Conservation (phyloP, 2,888 invertebrate species). For the Drosophila atripex region DNA sequence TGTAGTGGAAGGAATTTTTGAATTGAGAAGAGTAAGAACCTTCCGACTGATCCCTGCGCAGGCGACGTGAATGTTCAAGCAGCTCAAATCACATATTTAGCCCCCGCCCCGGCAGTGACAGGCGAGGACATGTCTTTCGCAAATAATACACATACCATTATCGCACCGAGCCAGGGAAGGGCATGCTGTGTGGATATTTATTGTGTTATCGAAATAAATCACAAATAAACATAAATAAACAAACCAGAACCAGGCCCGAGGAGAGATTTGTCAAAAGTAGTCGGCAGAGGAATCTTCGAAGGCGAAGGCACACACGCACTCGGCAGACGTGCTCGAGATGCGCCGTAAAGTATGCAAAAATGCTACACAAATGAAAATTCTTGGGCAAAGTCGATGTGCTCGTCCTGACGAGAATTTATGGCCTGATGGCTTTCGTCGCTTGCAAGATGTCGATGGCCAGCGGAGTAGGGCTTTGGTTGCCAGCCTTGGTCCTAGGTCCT, state of each 20-base stretch:
- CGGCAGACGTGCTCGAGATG: conserved; percentile 67
- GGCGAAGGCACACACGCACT: background rate
- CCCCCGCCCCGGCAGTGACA: background rate
- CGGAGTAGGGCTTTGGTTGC: background rate
- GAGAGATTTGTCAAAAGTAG: conserved; percentile 78
- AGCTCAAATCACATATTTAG: background rate
- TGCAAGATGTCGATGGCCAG: conserved; percentile 73
- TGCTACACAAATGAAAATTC: conserved; percentile 77
- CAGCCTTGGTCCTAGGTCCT: background rate
- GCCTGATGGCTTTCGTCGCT: conserved; percentile 47
- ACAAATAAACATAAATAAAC: conserved; percentile 79
- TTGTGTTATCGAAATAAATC: conserved; percentile 79
- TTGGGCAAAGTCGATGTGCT: conserved; percentile 73
- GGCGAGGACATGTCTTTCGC: conserved; percentile 10
- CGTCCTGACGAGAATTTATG: conserved; percentile 73
- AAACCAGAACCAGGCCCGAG: conserved; percentile 67
- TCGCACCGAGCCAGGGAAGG: conserved; percentile 26
- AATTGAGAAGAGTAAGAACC: too few relatives aligned
- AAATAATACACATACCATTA: conserved; percentile 25
- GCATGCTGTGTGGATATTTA: conserved; percentile 59
- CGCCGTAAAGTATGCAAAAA: conserved; percentile 77
- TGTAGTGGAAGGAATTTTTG: too few relatives aligned
- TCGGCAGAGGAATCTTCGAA: conserved; percentile 55
- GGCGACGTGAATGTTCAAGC: too few relatives aligned
- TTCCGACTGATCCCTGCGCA: background rate